Evolutionary conservation across 2,888 invertebrate genomes (phyloP).

Genomic region (Spisula solida): DNA sequence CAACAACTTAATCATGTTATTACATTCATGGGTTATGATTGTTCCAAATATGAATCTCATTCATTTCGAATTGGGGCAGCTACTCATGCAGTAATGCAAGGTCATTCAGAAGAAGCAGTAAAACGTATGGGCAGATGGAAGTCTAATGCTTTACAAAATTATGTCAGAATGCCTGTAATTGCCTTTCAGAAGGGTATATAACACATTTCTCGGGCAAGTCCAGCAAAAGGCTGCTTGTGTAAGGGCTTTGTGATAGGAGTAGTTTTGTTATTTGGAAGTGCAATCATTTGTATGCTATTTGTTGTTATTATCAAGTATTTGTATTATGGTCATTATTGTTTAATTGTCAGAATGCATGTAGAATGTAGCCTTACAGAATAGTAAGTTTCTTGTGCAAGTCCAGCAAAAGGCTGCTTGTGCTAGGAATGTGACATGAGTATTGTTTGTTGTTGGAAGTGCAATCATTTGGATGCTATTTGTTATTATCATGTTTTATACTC

Average conservation of each 20-base stretch:
- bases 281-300: neutral
- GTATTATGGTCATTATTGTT: too few species aligned
- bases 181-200: neutral
- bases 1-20: conserved; percentile 11
- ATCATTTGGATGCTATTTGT: neutral
- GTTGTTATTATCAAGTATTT: too few species aligned
- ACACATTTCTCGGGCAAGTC: neutral
- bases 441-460: neutral
- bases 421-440: neutral
- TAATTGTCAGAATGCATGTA: neutral
- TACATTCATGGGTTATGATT: conserved; percentile 35
- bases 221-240: conserved; percentile 31
- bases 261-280: neutral
- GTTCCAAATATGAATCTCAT: conserved; percentile 19
- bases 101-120: conserved; percentile 24
- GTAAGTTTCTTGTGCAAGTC: neutral
- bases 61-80: conserved; percentile 43
- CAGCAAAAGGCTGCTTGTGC: conserved; percentile 29
- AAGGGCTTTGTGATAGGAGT: neutral
- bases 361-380: neutral
- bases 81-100: conserved; percentile 28
- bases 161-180: conserved; percentile 5
- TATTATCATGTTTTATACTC: too few species aligned
- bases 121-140: conserved; percentile 37
- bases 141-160: conserved; percentile 28